Evolutionary conservation across 2,888 invertebrate species (phyloP).

Genomic region (Cyclophora punctaria): DNA sequence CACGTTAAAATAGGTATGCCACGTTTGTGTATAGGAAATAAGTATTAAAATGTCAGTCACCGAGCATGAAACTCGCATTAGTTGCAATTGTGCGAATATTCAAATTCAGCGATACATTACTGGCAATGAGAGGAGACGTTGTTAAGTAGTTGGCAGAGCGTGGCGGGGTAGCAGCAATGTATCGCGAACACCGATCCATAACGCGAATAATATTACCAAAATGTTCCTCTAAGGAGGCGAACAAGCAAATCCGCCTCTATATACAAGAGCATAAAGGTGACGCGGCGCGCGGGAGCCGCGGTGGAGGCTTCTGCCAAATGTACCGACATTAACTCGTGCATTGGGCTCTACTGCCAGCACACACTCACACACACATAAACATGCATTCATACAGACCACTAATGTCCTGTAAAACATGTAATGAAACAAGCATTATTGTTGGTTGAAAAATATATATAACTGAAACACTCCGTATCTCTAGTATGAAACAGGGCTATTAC

Average conservation of each 20-base stretch:
- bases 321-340: conserved; percentile 33
- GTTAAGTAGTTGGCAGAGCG: background rate
- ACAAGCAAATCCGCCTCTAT: conserved; percentile 15
- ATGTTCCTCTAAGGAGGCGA: conserved; percentile 27
- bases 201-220: conserved; percentile 25
- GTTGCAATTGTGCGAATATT: background rate
- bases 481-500: too few species aligned
- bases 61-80: too few species aligned
- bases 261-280: background rate
- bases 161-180: background rate
- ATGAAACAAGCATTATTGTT: too few species aligned
- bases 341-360: background rate
- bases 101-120: background rate
- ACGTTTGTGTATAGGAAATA: too few species aligned
- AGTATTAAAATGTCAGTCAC: too few species aligned
- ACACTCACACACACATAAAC: too few species aligned
- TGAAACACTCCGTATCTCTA: too few species aligned
- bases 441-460: too few species aligned
- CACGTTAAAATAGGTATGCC: too few species aligned
- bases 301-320: conserved; percentile 32
- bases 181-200: conserved; percentile 10
- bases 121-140: too few species aligned
- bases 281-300: conserved; percentile 1
- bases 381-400: too few species aligned
- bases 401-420: too few species aligned